These are phyloP conservation scores for Tubulanus polymorphus DNA, from an alignment of 2,888 invertebrate species.

Conservation along the genomic window DNA sequence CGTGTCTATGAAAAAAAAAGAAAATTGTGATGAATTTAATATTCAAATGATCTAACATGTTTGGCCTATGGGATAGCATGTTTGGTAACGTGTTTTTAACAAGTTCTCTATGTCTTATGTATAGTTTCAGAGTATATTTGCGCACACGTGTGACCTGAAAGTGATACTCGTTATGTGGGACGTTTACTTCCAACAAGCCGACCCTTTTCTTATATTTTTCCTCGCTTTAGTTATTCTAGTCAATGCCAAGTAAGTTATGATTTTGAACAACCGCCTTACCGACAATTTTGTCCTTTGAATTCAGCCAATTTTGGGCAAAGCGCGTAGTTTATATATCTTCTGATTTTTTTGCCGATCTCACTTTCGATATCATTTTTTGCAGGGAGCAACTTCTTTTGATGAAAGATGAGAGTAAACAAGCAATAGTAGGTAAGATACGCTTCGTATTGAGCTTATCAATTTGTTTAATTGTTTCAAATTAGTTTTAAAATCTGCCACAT, in stretches of 20 bases:
- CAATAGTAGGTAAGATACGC: conserved; percentile 37
- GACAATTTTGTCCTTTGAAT: too few relatives aligned
- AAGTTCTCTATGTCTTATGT: conserved; percentile 16
- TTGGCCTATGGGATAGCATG: too few relatives aligned
- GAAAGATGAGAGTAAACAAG: conserved; percentile 37
- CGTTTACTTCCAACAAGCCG: conserved; percentile 89
- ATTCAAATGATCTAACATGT: too few relatives aligned
- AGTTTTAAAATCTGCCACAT: too few relatives aligned
- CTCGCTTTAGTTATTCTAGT: conserved; percentile 90
- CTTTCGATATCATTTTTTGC: conserved; percentile 14
- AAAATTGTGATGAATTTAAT: too few relatives aligned
- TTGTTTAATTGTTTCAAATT: too few relatives aligned
- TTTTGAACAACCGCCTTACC: too few relatives aligned
- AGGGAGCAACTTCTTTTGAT: conserved; percentile 45
- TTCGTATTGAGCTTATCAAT: not conserved
- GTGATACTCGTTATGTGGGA: conserved; percentile 93
- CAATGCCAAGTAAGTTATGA: conserved; percentile 68
- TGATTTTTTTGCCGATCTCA: too few relatives aligned
- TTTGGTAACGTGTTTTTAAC: too few relatives aligned
- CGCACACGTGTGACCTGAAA: conserved; percentile 77
- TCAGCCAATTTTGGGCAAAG: too few relatives aligned
- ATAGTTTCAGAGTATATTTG: conserved; percentile 80
- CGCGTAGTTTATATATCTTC: too few relatives aligned
- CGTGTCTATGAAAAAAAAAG: too few relatives aligned
- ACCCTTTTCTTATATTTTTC: conserved; percentile 95